Conservation (phyloP, 2,113 vertebrate genomes). For the Daboia siamensis region DNA sequence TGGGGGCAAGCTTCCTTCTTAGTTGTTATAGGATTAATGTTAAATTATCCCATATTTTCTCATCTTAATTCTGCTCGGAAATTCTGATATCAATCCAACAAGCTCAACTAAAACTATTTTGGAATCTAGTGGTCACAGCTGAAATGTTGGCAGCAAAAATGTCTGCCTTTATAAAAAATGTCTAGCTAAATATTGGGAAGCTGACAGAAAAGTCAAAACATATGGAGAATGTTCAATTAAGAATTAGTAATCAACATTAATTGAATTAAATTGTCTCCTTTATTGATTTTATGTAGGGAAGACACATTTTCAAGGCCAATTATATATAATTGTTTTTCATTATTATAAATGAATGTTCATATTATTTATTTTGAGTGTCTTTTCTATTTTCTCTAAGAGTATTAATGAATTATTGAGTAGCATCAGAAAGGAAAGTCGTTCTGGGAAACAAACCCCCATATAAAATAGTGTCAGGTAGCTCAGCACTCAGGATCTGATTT, state of each 20-base stretch:
- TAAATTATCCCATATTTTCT: neutral
- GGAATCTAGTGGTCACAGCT: neutral
- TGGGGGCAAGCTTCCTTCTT: neutral
- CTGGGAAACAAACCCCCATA: neutral
- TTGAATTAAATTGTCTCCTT: neutral
- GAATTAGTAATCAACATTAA: neutral
- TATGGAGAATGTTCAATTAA: neutral
- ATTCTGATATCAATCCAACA: neutral
- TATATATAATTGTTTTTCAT: neutral
- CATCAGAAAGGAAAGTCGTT: neutral
- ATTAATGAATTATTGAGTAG: neutral
- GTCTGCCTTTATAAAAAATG: neutral
- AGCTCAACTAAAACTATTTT: neutral
- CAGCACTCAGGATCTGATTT: neutral
- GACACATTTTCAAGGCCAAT: neutral
- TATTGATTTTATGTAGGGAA: neutral
- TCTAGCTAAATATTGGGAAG: neutral
- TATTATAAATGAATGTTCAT: neutral
- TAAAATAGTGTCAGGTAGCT: neutral
- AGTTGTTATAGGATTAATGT: neutral
- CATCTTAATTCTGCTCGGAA: neutral
- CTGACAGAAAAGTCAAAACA: neutral
- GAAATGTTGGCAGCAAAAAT: neutral
- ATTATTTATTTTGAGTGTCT: neutral
- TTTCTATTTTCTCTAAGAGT: neutral